Conservation (phyloP, 2,888 invertebrate genomes). For the Chrysolina oricalcia region DNA sequence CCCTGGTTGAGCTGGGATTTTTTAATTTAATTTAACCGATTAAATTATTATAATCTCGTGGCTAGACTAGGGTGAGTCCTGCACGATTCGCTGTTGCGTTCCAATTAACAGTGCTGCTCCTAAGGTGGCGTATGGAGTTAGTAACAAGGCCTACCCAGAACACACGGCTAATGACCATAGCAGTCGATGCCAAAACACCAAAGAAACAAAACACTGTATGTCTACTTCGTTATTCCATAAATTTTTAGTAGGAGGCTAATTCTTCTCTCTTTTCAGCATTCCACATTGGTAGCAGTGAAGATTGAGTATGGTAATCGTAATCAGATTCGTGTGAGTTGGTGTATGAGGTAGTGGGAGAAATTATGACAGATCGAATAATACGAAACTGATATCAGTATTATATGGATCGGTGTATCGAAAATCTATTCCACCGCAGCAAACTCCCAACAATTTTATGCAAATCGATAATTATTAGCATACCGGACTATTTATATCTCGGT, state of each 20-base stretch:
- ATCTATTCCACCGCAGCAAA: constrained; percentile 16
- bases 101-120: too few species aligned
- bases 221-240: not conserved
- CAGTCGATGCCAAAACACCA: too few species aligned
- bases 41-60: too few species aligned
- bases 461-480: constrained; percentile 25
- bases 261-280: not conserved
- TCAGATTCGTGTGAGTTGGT: not conserved
- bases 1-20: too few species aligned
- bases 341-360: constrained; percentile 16
- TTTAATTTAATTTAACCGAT: too few species aligned
- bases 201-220: too few species aligned
- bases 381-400: constrained; percentile 8
- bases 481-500: constrained; percentile 33
- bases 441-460: constrained; percentile 13
- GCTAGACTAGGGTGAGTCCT: too few species aligned
- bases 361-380: constrained; percentile 14
- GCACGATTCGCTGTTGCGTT: too few species aligned
- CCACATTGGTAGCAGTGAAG: not conserved
- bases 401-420: constrained; percentile 12
- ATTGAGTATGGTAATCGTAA: not conserved
- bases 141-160: too few species aligned
- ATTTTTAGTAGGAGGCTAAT: not conserved
- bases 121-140: too few species aligned
- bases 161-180: too few species aligned